Evolutionary conservation across 2,797 vertebrate species (phyloP), one percentile per base, ranked within the genome.

Genomic region (Sebastes hubbsi): DNA sequence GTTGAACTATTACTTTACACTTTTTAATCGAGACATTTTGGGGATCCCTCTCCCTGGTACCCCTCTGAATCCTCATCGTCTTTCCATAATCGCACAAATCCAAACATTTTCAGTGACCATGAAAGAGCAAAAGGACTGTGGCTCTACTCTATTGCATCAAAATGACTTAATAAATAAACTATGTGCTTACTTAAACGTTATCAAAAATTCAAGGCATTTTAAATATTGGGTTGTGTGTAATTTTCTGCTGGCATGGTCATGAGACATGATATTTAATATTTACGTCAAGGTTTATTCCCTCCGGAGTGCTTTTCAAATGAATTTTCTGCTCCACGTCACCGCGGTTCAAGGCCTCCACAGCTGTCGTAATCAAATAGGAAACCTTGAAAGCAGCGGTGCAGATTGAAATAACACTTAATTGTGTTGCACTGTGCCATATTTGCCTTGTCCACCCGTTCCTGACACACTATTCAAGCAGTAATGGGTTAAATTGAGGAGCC

Each of bases 251-350:
- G 64, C 85, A 78, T 34, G 30, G 69, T 86, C 87, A 85, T 86
- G 85, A 89, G 89, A 88, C 56, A 56, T 91, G 81, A 91, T 93
- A 89, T 92, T 88, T 87, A 91, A 90, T 88, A 87, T 89, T 46
- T 83, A 88, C 75, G 86, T 92, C 89, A 84, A 75, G 90, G 89
- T 87, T 92, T 91, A 92, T 90, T 92, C 89, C 90, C 92, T 77
- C 82, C 77, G 42, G 92, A 91, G 72, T 72, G 64, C 88, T 90
- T 94, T 94, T 95, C 92, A 91, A 92, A 95, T 95, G 82, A 94
- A 94, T 96, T 95, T 96, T 94, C 91, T 93, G 94, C 94, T 94
- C 80, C 88, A 80, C 73, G 75, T 95, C 94, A 89, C 93, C 2
- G 64, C 24, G 38, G 90, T 88, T 81, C 75, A 84, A 82, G 77